Base-by-base conservation (phyloP, 2,113 vertebrate species). In the Hyperoodon ampullatus region DNA sequence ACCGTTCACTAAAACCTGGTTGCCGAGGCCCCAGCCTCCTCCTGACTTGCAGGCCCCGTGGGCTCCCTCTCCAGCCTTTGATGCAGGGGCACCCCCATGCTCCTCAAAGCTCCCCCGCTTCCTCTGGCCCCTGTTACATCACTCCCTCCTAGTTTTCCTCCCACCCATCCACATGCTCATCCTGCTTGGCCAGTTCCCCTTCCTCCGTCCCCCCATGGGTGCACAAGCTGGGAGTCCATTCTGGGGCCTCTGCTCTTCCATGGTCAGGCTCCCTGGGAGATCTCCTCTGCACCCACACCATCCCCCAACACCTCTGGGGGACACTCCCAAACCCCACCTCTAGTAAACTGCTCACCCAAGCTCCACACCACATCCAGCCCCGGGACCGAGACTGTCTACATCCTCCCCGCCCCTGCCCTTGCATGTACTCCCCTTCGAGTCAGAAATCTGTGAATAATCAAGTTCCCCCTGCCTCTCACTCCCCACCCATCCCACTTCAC, bases 141-240 rank as follows among this genome's bases (percentile, higher is more conserved):
- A 2, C 16, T 33, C 18, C 12, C 10, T 39, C 8, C 8, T 8
- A 1, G 28, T 7, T 26, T 12, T 23, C 35, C 33, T 4, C 19
- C 26, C 21, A 12, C 5, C 2, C 1, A 4, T 3, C 11, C 8
- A 1, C 1, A 3, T 21, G 53, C 58, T 70, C 9, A 2, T 19
- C 23, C 28, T 42, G 18, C 13, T 70, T 23, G 2, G 4, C 39
- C 14, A 10, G 6, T n/a, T 26, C 28, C 53, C 50, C 50, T 60
- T 14, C 50, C 72, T 89, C 84, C 60, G 30, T n/a, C 87, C 28
- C 66, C 3, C 11, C 3, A 2, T 19, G 23, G 8, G 5, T 19
- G 4, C 26, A 33, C 3, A 21, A 65, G 42, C 65, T 84, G 58
- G 61, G 81, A 63, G 65, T 5, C 8, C 0, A 28, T 12, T 50